Percentiles rank a stretch among this genome's conserved stretches.
Evolutionary conservation across 2,888 invertebrate species (phyloP).

Genomic region (Tetheella fluctuosa): DNA sequence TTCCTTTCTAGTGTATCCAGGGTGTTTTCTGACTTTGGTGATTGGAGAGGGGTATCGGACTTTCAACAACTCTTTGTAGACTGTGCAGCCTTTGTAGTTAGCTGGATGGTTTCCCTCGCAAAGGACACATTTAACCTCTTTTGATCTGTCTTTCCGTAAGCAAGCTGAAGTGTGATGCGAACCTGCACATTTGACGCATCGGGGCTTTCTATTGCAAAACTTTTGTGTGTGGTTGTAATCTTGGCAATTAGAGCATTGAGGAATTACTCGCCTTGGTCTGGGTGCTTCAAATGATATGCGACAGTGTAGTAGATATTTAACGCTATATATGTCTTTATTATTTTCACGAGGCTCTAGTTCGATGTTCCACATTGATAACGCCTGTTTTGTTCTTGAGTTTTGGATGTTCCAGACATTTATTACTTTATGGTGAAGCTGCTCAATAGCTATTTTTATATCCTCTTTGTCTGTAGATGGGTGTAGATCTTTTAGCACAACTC

Average conservation of each 20-base stretch:
- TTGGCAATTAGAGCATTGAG: no score
- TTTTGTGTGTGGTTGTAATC: no score
- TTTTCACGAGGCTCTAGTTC: constrained; percentile 17
- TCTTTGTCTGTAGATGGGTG: constrained; percentile 27
- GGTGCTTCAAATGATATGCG: constrained; percentile 17
- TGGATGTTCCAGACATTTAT: constrained; percentile 29
- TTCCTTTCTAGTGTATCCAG: no score
- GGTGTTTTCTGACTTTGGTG: background rate
- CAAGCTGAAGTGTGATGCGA: constrained; percentile 20
- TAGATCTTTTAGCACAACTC: constrained; percentile 25
- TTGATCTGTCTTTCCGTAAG: constrained; percentile 18
- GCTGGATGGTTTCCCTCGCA: no score
- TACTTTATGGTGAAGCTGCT: constrained; percentile 18
- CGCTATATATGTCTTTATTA: constrained; percentile 18
- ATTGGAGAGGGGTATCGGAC: background rate
- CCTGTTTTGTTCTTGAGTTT: constrained; percentile 15
- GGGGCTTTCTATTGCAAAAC: constrained; percentile 11
- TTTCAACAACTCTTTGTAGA: no score
- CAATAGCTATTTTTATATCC: constrained; percentile 20
- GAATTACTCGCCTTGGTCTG: no score
- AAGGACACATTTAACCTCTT: no score
- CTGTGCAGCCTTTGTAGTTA: no score
- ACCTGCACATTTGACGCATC: constrained; percentile 26
- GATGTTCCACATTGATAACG: constrained; percentile 21
- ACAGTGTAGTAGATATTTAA: constrained; percentile 17